Base-by-base conservation (phyloP, 2,797 vertebrate genomes). In the Centropyge bicolor region DNA sequence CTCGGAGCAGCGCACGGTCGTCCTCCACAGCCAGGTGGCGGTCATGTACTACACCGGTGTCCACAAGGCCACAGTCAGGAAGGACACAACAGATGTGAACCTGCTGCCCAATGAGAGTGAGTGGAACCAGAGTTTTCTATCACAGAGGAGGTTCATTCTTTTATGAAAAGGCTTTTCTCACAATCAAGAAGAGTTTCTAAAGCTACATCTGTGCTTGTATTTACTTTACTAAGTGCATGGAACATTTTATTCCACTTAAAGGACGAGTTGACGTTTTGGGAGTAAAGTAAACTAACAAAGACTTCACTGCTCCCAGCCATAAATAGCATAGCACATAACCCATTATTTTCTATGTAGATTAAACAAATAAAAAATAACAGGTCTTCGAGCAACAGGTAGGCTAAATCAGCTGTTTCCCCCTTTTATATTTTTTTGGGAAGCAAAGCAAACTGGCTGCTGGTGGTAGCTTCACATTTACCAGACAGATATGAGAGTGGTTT, bases 1-100 rank as follows among this genome's bases (percentile, higher is more conserved):
- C 81, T 72, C 92, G 6, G 86, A 95, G 70, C 56, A 67, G 0
- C 96, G 97, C 40, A 93, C n/a, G 0, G 81, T 96, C 54, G 68
- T 74, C 40, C 93, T 98, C 68, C 94, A 96, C 85, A 92, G 96
- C 88, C 95, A 96, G 86, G 93, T 95, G 77, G 93, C 95, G 0
- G 93, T 97, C 80, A 97, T 97, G 95, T 98, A 95, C 90, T 98
- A 98, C 92, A 98, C 97, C 0, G 97, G 97, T 0, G 96, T 98
- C 36, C 88, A 94, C 7, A 96, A 96, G 80, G 88, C 91, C 19
- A 94, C 92, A 0, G 93, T 98, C 78, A 96, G 93, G 77, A 94
- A 92, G 52, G 95, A 95, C 74, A 89, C 62, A 3, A 74, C 89
- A 4, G 86, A 94, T 0, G 75, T 96, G 60, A 74, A 87, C 5